phyloP scores from a whole-genome alignment of 2,113 vertebrate species.

The Epinephelus fuscoguttatus region DNA sequence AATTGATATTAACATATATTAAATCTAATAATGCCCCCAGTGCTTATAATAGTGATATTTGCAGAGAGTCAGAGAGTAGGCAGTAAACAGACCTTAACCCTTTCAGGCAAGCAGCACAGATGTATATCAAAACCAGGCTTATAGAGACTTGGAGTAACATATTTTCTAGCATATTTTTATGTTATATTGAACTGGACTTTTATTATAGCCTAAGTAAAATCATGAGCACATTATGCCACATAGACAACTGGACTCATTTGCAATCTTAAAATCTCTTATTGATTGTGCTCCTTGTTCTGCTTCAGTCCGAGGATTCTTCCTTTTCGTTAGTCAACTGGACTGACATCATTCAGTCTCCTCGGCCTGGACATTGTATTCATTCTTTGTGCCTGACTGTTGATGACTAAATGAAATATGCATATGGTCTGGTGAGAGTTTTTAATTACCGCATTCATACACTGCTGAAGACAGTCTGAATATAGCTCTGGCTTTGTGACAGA shows the following conservation, averaged over 20 bases:
- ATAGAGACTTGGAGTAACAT: neutral
- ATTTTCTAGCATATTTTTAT: neutral
- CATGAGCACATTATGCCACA: neutral
- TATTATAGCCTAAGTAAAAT: neutral
- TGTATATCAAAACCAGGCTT: neutral
- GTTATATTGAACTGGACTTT: no score
- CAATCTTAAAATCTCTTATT: neutral
- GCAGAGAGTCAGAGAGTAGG: neutral
- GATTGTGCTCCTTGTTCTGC: neutral
- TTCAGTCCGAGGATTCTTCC: neutral
- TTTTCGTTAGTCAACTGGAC: neutral
- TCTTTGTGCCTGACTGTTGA: neutral
- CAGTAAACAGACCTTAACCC: neutral
- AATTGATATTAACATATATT: neutral
- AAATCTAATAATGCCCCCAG: neutral
- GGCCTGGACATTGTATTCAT: neutral
- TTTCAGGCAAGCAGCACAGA: neutral
- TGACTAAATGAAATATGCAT: slow-evolving; percentile 17
- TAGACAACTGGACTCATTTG: no score
- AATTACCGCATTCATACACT: slow-evolving; percentile 19
- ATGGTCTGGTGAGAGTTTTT: slow-evolving; percentile 8
- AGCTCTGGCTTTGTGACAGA: slow-evolving; percentile 12
- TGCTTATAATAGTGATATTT: neutral
- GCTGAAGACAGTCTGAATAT: slow-evolving; percentile 2
- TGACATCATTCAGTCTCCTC: slow-evolving; percentile 4